These are phyloP conservation scores for Umimayanthus kanabou DNA, from an alignment of 92 coral and sea anemone species.

Conservation along the genomic window DNA sequence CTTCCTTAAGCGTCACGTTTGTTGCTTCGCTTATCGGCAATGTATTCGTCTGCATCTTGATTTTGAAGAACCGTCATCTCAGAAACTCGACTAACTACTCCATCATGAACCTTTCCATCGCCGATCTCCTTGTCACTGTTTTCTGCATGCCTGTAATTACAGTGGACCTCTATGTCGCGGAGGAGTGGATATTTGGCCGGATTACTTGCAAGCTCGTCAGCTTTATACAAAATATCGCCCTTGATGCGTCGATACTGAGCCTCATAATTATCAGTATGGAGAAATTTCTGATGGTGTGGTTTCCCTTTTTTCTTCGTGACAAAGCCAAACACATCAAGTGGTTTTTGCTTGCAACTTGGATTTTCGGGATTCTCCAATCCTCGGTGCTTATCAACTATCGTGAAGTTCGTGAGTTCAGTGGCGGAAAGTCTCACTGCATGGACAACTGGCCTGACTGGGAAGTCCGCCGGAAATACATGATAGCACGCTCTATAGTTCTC, in stretches of 20 bases:
- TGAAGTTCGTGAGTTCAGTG: conserved; percentile 2
- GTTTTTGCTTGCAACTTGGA: conserved; percentile 63
- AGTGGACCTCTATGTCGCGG: conserved; percentile 57
- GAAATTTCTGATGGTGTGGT: conserved; percentile 72
- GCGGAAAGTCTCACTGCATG: conserved; percentile 51
- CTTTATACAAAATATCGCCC: conserved; percentile 63
- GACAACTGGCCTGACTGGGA: conserved; percentile 60
- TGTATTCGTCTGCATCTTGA: conserved; percentile 55
- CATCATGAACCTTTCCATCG: conserved; percentile 69
- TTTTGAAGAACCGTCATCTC: conserved; percentile 51
- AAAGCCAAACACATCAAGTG: conserved; percentile 69
- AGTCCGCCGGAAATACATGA: conserved; percentile 46
- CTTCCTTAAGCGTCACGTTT: conserved; percentile 47
- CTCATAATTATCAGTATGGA: conserved; percentile 72
- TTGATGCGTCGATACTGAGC: conserved; percentile 60
- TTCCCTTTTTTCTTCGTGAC: conserved; percentile 74
- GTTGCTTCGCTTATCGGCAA: conserved; percentile 69
- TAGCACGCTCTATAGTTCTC: conserved; percentile 53
- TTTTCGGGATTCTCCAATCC: conserved; percentile 58
- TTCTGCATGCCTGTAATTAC: conserved; percentile 74
- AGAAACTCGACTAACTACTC: conserved; percentile 79
- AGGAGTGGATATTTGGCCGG: conserved; percentile 61
- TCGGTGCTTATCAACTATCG: conserved; percentile 52
- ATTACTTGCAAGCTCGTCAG: conserved; percentile 61
- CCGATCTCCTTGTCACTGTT: conserved; percentile 68